phyloP scores from a whole-genome alignment of 2,113 vertebrate species.

The Cyanistes caeruleus region DNA sequence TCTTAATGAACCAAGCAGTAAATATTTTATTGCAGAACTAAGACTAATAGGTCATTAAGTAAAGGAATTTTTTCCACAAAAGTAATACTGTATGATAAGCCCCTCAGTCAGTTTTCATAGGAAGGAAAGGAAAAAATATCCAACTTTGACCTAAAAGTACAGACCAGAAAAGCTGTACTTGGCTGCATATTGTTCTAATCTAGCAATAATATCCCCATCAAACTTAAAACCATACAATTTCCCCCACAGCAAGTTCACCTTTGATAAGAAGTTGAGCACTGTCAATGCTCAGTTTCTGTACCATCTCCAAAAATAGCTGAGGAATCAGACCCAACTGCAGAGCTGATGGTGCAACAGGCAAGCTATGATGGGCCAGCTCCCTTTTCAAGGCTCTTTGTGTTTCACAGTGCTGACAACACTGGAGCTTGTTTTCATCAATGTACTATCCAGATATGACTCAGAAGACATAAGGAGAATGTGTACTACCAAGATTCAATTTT shows the following conservation, averaged over 20 bases:
- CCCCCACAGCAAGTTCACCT: neutral
- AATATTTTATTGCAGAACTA: neutral
- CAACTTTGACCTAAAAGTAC: neutral
- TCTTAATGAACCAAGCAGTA: neutral
- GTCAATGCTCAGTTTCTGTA: neutral
- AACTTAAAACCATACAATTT: neutral
- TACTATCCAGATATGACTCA: slow-evolving; percentile 65
- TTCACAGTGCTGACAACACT: slow-evolving; percentile 1
- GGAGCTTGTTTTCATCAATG: slow-evolving; percentile 42
- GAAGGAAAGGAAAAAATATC: neutral
- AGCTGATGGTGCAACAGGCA: neutral
- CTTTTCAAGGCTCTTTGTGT: neutral
- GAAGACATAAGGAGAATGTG: slow-evolving; percentile 37
- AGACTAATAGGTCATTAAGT: slow-evolving; percentile 2
- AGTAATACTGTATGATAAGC: neutral
- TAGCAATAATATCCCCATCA: neutral
- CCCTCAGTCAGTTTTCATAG: neutral
- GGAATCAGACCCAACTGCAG: slow-evolving; percentile 24
- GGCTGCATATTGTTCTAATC: neutral
- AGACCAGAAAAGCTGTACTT: neutral
- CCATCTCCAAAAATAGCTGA: slow-evolving; percentile 15
- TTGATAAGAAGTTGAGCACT: neutral
- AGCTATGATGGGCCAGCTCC: neutral
- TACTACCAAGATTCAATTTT: slow-evolving; percentile 31
- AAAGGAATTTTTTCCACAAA: neutral